Evolutionary conservation across 1,140 invertebrate genomes (phyloP).

Genomic region (Melitaea cinxia): DNA sequence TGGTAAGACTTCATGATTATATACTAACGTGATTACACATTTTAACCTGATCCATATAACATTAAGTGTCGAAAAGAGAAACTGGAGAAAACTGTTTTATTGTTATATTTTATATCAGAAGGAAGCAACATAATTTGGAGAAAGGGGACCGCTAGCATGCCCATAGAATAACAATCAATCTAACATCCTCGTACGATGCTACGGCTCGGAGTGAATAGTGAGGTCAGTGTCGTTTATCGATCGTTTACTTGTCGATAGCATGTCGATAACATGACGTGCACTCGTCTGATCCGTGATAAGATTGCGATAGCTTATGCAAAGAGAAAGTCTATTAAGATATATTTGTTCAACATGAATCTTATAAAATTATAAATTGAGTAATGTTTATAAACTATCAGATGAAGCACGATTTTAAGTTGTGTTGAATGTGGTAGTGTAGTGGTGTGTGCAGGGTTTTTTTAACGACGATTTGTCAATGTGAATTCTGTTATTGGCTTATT

Average conservation of each 20-base stretch:
- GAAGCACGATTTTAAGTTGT: too few species aligned
- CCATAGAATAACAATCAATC: slow-evolving; percentile 35
- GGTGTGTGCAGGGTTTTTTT: too few species aligned
- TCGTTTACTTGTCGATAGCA: slow-evolving; percentile 6
- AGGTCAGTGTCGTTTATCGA: slow-evolving; percentile 27
- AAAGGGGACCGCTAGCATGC: slow-evolving; percentile 32
- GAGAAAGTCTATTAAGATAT: not conserved
- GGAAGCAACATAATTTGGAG: slow-evolving; percentile 34
- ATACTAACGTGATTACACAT: not conserved
- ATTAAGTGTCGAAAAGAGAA: slow-evolving; percentile 14
- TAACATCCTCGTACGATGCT: slow-evolving; percentile 30
- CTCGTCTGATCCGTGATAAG: not conserved
- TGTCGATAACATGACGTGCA: slow-evolving; percentile 23
- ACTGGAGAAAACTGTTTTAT: slow-evolving; percentile 27
- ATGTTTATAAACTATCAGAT: too few species aligned
- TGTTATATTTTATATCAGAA: slow-evolving; percentile 32
- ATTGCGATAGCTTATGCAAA: not conserved
- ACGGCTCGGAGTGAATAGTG: slow-evolving; percentile 22
- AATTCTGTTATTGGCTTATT: too few species aligned
- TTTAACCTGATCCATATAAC: not conserved
- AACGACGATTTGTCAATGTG: too few species aligned
- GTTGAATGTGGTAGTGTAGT: too few species aligned
- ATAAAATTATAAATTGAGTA: too few species aligned
- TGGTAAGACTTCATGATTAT: too few species aligned
- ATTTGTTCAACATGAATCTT: not conserved